Evolutionary conservation across 2,888 invertebrate species (phyloP).

Genomic region (Philonicus albiceps): DNA sequence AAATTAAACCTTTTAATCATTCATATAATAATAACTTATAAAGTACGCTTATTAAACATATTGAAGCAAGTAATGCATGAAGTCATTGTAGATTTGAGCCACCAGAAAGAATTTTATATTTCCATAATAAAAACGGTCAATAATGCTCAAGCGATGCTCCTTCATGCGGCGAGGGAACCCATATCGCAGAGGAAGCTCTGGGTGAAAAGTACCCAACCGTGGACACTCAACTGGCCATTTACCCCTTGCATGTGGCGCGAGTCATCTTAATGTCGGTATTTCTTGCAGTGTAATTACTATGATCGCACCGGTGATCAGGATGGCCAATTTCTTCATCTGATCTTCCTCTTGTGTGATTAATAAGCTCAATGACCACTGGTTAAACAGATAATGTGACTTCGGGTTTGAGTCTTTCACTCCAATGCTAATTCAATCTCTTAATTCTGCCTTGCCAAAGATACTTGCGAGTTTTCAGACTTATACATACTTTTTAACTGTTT

Average conservation of each 20-base stretch:
- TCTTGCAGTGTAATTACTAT: constrained; percentile 18
- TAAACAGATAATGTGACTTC: constrained; percentile 9
- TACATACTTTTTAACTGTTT: not conserved
- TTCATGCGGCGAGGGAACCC: constrained; percentile 15
- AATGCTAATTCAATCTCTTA: not conserved
- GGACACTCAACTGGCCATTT: constrained; percentile 40
- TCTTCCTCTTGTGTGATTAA: constrained; percentile 6
- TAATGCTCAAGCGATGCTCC: not conserved
- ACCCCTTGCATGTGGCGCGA: constrained; percentile 30
- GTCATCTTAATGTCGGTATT: not conserved
- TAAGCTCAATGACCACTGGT: constrained; percentile 7
- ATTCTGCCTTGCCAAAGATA: not conserved
- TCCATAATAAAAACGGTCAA: not conserved
- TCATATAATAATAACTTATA: not conserved
- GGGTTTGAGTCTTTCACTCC: not conserved
- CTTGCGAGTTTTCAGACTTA: not conserved
- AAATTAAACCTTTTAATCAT: too few species aligned
- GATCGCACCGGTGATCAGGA: constrained; percentile 15
- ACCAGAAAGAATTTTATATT: not conserved
- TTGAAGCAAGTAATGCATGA: not conserved
- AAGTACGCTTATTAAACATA: not conserved
- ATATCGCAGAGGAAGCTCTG: constrained; percentile 3
- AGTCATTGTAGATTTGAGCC: not conserved
- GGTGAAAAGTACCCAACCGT: constrained; percentile 26
- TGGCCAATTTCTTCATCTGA: constrained; percentile 1